phyloP scores from a whole-genome alignment of 35 echinoderm and acorn worm species.

The Diadema setosum region DNA sequence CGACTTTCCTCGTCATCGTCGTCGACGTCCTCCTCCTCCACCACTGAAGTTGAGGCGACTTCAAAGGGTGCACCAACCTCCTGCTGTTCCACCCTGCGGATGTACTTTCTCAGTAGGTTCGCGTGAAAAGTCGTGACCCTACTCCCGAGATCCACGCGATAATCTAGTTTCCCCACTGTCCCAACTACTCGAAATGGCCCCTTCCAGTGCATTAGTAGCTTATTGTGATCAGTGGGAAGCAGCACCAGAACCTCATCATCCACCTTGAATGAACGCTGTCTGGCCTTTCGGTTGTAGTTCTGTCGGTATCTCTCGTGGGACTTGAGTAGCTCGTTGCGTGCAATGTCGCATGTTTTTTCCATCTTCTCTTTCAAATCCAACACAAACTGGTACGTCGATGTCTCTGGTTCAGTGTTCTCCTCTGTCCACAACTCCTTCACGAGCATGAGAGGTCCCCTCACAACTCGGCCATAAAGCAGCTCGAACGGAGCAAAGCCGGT shows the following conservation, averaged over 20 bases:
- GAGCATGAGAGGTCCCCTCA: constrained; percentile 45
- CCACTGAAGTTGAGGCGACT: neutral
- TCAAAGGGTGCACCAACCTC: too few relatives aligned
- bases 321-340: constrained; percentile 9
- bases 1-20: neutral
- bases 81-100: neutral
- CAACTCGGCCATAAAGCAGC: constrained; percentile 26
- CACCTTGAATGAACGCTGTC: neutral
- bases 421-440: constrained; percentile 33
- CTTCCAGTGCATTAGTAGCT: constrained; percentile 60
- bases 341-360: constrained; percentile 33
- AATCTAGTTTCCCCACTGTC: constrained; percentile 20
- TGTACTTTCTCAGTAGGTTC: constrained; percentile 45
- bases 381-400: constrained; percentile 29
- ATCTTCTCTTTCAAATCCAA: constrained; percentile 18
- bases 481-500: constrained; percentile 44
- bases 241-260: constrained; percentile 48
- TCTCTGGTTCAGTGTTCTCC: neutral
- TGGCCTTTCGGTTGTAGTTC: constrained; percentile 12
- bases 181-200: constrained; percentile 9
- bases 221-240: constrained; percentile 40
- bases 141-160: neutral
- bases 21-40: neutral
- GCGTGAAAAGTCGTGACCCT: constrained; percentile 46
- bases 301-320: constrained; percentile 21